Evolutionary conservation across 2,888 invertebrate species (phyloP), one percentile per base, ranked within the genome.

Genomic region (Hemaris fuciformis): DNA sequence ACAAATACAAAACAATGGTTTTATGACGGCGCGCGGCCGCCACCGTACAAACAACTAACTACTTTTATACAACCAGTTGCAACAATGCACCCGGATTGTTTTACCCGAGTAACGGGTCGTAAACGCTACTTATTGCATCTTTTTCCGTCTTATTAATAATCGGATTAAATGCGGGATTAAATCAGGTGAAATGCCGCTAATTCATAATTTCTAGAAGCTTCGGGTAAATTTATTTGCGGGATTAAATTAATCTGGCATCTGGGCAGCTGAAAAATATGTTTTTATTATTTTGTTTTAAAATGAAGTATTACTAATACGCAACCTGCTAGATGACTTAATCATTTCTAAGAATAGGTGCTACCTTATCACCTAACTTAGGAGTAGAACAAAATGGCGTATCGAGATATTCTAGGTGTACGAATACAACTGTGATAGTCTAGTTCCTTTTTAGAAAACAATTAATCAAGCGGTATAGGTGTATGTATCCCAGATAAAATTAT

Each of bases 21-120:
- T 53, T 48, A 48, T 27, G 15, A 53, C 45, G n/a, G n/a, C 45
- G 45, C 45, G 27, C 53, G 18, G 53, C 4, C 18, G n/a, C n/a
- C n/a, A n/a, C n/a, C 15, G 15, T n/a, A 25, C 48, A 48, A 48
- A 48, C 48, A 43, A 45, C 23, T 20, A n/a, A n/a, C n/a, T n/a
- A n/a, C 22, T 27, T 31, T 53, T 34, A 34, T 13, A n/a, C 38
- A 38, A 18, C 53, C 27, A 43, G 27, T 20, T 22, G 20, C 22
- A 34, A 59, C 62, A 62, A 62, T 62, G 56, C 43, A 18, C 59
- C 62, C 62, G 62, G 34, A 62, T 46, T 59, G 34, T 59, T 27
- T 59, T n/a, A n/a, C n/a, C n/a, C 56, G 27, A n/a, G 42, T 46
- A 59, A 46, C 59, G 46, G 59, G 34, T 38, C 22, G 15, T 59